A percentile compares a stretch with the other conserved stretches of the same genome.
Evolutionary conservation across 2,888 invertebrate species (phyloP).

Genomic region (Melanostoma scalare): DNA sequence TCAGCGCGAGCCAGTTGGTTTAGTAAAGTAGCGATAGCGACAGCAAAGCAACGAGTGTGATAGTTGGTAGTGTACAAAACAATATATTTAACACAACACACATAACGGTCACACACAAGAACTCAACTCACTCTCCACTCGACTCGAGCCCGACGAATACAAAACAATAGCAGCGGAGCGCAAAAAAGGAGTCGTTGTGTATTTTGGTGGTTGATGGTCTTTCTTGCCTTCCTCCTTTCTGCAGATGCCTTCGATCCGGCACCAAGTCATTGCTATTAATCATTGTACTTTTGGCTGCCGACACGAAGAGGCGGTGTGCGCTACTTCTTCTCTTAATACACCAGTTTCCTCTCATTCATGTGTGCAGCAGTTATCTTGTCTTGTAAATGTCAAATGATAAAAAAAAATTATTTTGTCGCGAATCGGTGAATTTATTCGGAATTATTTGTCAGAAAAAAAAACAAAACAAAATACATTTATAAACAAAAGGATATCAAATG

Average conservation of each 20-base stretch:
- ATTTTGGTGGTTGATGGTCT: slow-evolving; percentile 67
- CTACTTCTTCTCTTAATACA: slow-evolving; percentile 47
- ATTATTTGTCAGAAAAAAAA: slow-evolving; percentile 21
- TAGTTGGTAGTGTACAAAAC: slow-evolving; percentile 53
- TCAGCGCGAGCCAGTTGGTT: slow-evolving; percentile 54
- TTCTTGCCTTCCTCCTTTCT: slow-evolving; percentile 63
- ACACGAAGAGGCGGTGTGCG: slow-evolving; percentile 79
- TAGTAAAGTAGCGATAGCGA: slow-evolving; percentile 6
- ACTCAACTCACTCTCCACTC: not conserved
- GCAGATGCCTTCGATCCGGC: slow-evolving; percentile 71
- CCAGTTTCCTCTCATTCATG: slow-evolving; percentile 41
- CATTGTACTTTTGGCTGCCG: slow-evolving; percentile 82
- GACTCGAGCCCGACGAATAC: slow-evolving; percentile 7
- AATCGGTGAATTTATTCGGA: slow-evolving; percentile 22
- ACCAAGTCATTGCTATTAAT: slow-evolving; percentile 79
- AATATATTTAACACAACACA: slow-evolving; percentile 39
- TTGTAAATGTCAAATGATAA: slow-evolving; percentile 48
- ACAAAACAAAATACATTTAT: slow-evolving; percentile 47
- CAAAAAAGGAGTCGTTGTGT: slow-evolving; percentile 65
- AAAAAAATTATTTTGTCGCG: slow-evolving; percentile 31
- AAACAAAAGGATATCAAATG: slow-evolving; percentile 53
- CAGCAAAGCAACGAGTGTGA: slow-evolving; percentile 5
- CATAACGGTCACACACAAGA: slow-evolving; percentile 33
- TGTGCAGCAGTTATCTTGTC: slow-evolving; percentile 42
- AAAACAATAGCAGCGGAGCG: slow-evolving; percentile 39